These are phyloP conservation scores for Aphidius gifuensis DNA, from an alignment of 1,140 invertebrate species.

Conservation along the genomic window DNA sequence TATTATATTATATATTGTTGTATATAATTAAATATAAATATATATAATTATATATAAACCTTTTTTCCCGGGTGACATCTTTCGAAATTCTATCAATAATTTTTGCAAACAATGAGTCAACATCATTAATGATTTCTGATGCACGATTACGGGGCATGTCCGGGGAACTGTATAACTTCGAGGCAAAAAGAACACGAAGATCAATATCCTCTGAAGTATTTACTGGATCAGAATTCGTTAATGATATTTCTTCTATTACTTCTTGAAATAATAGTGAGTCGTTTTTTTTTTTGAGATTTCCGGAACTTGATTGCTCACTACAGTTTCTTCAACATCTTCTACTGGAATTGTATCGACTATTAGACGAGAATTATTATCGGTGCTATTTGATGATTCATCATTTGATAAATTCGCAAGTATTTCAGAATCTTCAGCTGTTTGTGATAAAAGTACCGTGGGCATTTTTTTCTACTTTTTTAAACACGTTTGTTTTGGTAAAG, in stretches of 20 bases:
- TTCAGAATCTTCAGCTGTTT: neutral
- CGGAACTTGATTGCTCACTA: too few relatives aligned
- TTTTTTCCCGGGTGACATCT: neutral
- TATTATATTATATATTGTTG: too few relatives aligned
- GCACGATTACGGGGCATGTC: constrained; percentile 17
- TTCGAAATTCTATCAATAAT: neutral
- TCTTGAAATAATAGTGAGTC: neutral
- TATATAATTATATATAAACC: too few relatives aligned
- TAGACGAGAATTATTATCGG: too few relatives aligned
- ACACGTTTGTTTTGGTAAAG: too few relatives aligned
- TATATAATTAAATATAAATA: too few relatives aligned
- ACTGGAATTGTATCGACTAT: neutral
- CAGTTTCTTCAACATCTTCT: neutral
- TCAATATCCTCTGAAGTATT: neutral
- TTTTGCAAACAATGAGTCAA: neutral
- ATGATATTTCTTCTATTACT: neutral
- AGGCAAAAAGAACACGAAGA: constrained; percentile 10
- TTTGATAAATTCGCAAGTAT: too few relatives aligned
- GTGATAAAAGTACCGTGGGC: too few relatives aligned
- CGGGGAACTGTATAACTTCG: constrained; percentile 16
- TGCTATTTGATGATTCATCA: too few relatives aligned
- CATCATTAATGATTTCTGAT: constrained; percentile 18
- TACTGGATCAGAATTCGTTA: neutral
- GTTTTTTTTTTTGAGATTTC: neutral
- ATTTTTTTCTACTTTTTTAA: too few relatives aligned